Conservation (phyloP, 2,888 invertebrate genomes). For the Stramonita haemastoma region DNA sequence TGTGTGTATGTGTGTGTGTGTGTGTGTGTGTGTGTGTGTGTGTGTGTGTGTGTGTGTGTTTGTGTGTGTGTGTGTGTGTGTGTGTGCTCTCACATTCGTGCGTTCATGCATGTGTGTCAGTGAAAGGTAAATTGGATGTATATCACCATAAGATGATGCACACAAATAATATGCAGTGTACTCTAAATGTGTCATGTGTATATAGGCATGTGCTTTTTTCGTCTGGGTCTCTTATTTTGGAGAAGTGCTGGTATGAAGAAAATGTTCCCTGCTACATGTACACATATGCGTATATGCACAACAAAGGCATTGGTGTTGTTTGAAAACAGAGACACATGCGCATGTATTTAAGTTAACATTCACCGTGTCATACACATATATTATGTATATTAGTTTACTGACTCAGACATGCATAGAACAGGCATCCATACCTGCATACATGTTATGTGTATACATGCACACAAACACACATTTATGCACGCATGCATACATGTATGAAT, state of each 20-base stretch:
- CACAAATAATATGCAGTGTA: no score
- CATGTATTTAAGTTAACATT: no score
- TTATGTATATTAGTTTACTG: no score
- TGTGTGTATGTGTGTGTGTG: not conserved
- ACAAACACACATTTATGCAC: not conserved
- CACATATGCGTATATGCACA: not conserved
- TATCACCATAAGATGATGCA: no score
- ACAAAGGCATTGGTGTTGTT: no score
- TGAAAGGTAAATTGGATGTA: not conserved
- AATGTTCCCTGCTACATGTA: no score
- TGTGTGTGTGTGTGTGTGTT: not conserved
- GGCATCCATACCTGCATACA: not conserved
- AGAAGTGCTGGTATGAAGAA: not conserved
- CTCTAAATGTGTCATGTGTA: not conserved
- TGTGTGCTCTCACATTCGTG: not conserved
- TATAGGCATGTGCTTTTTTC: not conserved
- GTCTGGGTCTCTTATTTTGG: not conserved
- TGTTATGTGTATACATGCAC: not conserved
- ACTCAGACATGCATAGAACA: no score
- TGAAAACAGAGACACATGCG: no score
- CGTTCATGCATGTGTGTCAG: not conserved
- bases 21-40: not conserved
- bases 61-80: not conserved
- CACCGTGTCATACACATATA: no score
- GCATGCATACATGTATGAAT: no score